A percentile compares a stretch with the other conserved stretches of the same genome.
phyloP scores from a whole-genome alignment of 2,113 vertebrate species.

The Pongo pygmaeus region DNA sequence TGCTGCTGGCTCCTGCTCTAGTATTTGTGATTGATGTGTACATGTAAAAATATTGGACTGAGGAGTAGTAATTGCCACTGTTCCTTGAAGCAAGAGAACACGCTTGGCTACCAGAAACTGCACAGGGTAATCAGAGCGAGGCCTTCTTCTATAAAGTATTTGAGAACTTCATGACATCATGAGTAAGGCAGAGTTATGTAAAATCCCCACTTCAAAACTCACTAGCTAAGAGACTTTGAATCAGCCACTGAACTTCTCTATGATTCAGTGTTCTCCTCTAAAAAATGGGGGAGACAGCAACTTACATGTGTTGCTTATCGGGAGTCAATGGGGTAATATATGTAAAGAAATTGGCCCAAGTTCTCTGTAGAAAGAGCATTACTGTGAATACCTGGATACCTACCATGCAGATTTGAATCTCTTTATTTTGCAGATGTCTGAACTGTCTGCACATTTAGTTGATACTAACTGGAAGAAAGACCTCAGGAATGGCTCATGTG shows the following conservation, averaged over 20 bases:
- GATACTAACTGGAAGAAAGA: not conserved
- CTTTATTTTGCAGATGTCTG: not conserved
- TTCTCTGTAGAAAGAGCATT: not conserved
- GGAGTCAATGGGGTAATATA: not conserved
- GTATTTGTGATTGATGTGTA: slow-evolving; percentile 49
- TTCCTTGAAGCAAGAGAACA: not conserved
- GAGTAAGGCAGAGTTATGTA: not conserved
- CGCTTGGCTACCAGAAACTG: not conserved
- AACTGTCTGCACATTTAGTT: not conserved
- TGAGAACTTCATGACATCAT: not conserved
- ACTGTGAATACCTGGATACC: no score
- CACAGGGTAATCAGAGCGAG: not conserved
- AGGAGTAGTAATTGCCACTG: not conserved
- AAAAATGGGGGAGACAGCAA: not conserved
- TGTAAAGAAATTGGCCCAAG: not conserved
- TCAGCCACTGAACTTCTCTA: not conserved
- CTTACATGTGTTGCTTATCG: not conserved
- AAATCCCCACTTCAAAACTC: not conserved
- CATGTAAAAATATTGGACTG: slow-evolving; percentile 22
- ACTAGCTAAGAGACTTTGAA: not conserved
- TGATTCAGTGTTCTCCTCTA: not conserved
- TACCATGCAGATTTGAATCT: not conserved
- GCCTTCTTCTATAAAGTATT: not conserved
- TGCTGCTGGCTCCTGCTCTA: slow-evolving; percentile 6
- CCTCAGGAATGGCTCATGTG: not conserved